Conservation (phyloP, 2,113 vertebrate genomes). For the Microtus ochrogaster region DNA sequence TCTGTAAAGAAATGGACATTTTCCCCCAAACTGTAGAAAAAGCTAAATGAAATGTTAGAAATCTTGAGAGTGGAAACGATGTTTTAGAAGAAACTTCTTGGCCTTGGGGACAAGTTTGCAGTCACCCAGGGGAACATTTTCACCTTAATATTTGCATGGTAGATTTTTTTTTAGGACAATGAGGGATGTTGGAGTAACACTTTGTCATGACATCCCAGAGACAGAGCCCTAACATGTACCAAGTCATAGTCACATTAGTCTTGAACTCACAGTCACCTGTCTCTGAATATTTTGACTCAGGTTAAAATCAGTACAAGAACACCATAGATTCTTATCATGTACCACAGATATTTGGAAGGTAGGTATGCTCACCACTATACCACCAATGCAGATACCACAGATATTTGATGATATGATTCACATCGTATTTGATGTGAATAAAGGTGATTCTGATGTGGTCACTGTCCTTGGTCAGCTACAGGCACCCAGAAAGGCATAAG, state of each 20-base stretch:
- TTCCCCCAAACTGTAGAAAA: neutral
- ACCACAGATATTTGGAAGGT: conserved; percentile 83
- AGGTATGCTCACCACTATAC: conserved; percentile 91
- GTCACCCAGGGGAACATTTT: neutral
- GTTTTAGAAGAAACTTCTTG: neutral
- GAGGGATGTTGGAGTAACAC: neutral
- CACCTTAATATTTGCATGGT: neutral
- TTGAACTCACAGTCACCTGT: neutral
- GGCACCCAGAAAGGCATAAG: neutral
- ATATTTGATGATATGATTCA: neutral
- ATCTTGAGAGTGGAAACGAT: neutral
- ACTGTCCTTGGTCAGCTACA: neutral
- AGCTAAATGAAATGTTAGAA: neutral
- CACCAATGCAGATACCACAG: conserved; percentile 81
- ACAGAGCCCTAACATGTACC: neutral
- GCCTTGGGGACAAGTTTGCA: neutral
- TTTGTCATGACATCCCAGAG: neutral
- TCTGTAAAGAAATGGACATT: neutral
- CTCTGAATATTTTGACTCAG: neutral
- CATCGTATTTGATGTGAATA: conserved; percentile 12
- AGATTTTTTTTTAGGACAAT: neutral
- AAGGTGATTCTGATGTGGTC: neutral
- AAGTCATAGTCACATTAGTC: neutral
- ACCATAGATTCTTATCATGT: neutral
- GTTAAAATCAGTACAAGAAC: neutral